These are phyloP conservation scores for Gobionotothen gibberifrons DNA, from an alignment of 2,797 vertebrate genomes.

Conservation along the genomic window DNA sequence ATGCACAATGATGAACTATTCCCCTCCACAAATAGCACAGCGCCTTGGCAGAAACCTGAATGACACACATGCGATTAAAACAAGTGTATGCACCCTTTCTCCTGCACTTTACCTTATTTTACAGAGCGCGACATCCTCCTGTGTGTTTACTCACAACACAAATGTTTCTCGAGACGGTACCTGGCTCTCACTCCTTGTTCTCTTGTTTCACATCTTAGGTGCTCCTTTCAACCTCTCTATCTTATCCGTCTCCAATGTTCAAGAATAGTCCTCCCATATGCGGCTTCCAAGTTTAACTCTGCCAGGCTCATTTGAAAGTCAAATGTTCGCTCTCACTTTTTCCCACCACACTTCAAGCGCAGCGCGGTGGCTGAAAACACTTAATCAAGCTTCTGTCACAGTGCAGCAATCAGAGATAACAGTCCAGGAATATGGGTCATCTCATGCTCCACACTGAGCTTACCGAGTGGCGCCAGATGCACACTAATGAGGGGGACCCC, in stretches of 20 bases:
- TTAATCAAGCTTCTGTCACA: slow-evolving; percentile 73
- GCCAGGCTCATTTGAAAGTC: slow-evolving; percentile 81
- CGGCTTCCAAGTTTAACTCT: slow-evolving; percentile 75
- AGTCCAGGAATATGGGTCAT: slow-evolving; percentile 76
- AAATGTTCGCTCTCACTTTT: slow-evolving; percentile 71
- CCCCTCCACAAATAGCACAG: slow-evolving; percentile 36
- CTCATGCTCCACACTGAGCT: slow-evolving; percentile 45
- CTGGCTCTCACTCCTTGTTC: slow-evolving; percentile 20
- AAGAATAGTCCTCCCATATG: slow-evolving; percentile 62
- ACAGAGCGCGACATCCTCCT: slow-evolving; percentile 17
- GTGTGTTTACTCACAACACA: slow-evolving; percentile 37
- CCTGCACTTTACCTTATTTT: slow-evolving; percentile 20
- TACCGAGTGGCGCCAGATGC: slow-evolving; percentile 41
- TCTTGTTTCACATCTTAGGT: slow-evolving; percentile 46
- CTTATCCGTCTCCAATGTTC: slow-evolving; percentile 50
- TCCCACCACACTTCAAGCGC: slow-evolving; percentile 61
- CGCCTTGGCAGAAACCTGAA: slow-evolving; percentile 30
- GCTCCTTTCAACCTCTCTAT: slow-evolving; percentile 46
- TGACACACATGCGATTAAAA: slow-evolving; percentile 53
- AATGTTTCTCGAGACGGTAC: slow-evolving; percentile 47
- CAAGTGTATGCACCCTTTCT: neutral
- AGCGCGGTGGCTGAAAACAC: slow-evolving; percentile 64
- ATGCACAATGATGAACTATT: slow-evolving; percentile 43
- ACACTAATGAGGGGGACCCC: slow-evolving; percentile 57
- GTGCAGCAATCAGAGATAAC: slow-evolving; percentile 77